Evolutionary conservation across 1,140 invertebrate genomes (phyloP), one percentile per base, ranked within the genome.

Genomic region (Telenomus remus): DNA sequence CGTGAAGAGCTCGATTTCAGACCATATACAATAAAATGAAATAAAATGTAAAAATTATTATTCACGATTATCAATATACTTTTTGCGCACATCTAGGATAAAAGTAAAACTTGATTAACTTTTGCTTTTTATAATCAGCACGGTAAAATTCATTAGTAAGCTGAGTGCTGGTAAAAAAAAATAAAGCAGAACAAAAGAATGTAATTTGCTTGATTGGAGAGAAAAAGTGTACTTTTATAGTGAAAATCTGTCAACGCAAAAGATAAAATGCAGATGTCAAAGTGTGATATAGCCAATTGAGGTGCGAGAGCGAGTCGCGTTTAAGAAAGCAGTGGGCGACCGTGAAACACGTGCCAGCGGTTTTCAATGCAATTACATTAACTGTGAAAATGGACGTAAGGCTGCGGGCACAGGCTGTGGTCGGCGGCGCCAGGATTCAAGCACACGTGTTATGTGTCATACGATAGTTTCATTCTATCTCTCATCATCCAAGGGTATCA

Each of bases 321-420:
- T 66, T 56, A 66, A 66, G 55, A 70, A 61, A 70, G 55, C 43
- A 61, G 66, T 51, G 37, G 37, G 68, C 49, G 61, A 61, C 73
- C 73, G 65, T 76, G 73, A 76, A 76, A 50, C 65, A 70, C 60
- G 55, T 54, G 60, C 64, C 53, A 7, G 65, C 7, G 55, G 49
- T 70, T 76, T 76, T 10, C 60, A 66, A 19, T 61, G 56, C 55
- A 71, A 76, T 76, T 71, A 27, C 6, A 71, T 66, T 33, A 65
- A 57, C 46, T 47, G 61, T 71, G 61, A 71, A 71, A 66, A 70
- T 66, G 73, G 66, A 56, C 37, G 73, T 70, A 70, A 76, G 73
- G 61, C 65, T 60, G 39, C 16, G 47, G 47, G 56, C 42, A 54
- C 72, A 55, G 13, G 33, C 37, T 70, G 73, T 59, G 66, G 66